phyloP scores from a whole-genome alignment of 1,140 invertebrate genomes.

The Phocides pigmalion region DNA sequence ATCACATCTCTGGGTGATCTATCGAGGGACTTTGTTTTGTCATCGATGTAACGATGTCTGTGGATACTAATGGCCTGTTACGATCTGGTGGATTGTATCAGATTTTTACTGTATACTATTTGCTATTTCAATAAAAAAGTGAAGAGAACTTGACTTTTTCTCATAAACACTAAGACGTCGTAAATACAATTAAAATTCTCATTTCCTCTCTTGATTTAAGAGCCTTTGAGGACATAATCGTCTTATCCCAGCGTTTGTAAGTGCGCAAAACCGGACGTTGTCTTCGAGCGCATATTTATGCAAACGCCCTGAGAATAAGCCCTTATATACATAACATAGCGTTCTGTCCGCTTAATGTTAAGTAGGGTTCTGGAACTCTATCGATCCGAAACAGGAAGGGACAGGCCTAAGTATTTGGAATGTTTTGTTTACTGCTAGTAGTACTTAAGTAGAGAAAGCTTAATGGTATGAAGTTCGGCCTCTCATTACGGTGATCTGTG shows the following conservation, averaged over 20 bases:
- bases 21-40: too few species aligned
- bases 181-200: constrained; percentile 17
- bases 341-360: neutral
- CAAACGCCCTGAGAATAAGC: neutral
- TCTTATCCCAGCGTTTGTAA: constrained; percentile 5
- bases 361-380: neutral
- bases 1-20: too few species aligned
- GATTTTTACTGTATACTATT: too few species aligned
- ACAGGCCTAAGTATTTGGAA: neutral
- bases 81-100: too few species aligned
- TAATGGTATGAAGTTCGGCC: neutral
- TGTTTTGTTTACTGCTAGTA: neutral
- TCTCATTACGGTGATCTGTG: too few species aligned
- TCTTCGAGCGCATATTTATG: constrained; percentile 6
- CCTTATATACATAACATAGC: constrained; percentile 8
- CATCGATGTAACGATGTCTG: too few species aligned
- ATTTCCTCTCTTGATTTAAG: constrained; percentile 15
- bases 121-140: too few species aligned
- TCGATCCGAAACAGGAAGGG: neutral
- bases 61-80: too few species aligned
- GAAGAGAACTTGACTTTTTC: too few species aligned
- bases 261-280: constrained; percentile 5
- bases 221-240: constrained; percentile 16
- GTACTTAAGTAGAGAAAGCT: neutral
- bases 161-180: too few species aligned